Evolutionary conservation across 2,113 vertebrate genomes (phyloP), one percentile per base, ranked within the genome.

Genomic region (Cyphomyrus plagiostoma): DNA sequence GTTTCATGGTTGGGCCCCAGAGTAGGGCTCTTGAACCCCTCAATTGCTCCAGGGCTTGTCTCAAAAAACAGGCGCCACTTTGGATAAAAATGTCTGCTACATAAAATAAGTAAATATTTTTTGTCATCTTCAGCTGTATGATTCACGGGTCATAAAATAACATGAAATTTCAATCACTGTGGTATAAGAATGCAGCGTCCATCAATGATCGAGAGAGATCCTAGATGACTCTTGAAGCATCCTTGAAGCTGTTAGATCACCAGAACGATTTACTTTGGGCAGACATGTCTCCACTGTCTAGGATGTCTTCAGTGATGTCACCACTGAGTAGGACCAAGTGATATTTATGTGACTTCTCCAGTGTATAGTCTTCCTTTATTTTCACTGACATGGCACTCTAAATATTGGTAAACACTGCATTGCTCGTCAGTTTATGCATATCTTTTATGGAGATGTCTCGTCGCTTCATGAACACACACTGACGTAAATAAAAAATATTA

Each of bases 21-120:
- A 26, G n/a, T n/a, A 10, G 2, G 2, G 3, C 1, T 1, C n/a
- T 1, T 1, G 9, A 8, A 9, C 3, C 23, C 10, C n/a, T 9
- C n/a, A n/a, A 30, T 66, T 30, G 9, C 9, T 66, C n/a, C 9
- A 30, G n/a, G n/a, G 9, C 9, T 66, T 1, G 58, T 66, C 9
- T 66, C 9, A 66, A 62, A 62, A n/a, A 9, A 66, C 3, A 26
- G 10, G 23, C 3, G 58, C 9, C n/a, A 66, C 62, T 66, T 26
- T 30, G n/a, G 10, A 66, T 66, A 13, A 26, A 66, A 66, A 66
- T 13, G 4, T 26, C 23, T 26, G 62, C 8, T 26, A 30, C 3
- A 66, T 70, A 70, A 66, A 66, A 66, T 66, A 23, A 0, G 23
- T n/a, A n/a, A n/a, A 62, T 4, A 9, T 62, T 62, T 62, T 62